Base-by-base conservation (phyloP, 2,888 invertebrate species). In the Dryococelus australis region DNA sequence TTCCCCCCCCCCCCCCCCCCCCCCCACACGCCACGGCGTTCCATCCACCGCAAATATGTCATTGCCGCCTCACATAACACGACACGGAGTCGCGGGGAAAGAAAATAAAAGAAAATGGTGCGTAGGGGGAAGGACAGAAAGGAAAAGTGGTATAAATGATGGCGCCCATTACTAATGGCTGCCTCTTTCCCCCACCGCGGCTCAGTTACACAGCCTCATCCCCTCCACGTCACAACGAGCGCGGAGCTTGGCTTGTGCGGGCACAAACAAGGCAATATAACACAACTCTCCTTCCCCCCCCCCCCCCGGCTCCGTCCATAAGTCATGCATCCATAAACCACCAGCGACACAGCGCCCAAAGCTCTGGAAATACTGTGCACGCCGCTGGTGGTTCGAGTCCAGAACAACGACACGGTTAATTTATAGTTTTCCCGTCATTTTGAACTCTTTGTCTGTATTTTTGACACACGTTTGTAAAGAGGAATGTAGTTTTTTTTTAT, bases 131-230 rank as follows among this genome's bases (percentile, higher is more conserved):
- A 20, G 65, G 65, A 65, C 5, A 65, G 65, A 83, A 83, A 83
- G 43, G 83, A 83, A 83, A 81, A 81, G 51, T 80, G 51, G 86
- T 81, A 86, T 83, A 86, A 86, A 86, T 84, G 86, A 86, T 86
- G 86, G 86, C 65, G 84, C 84, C 85, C 85, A 78, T 87, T 86
- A 87, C 87, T 87, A 88, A 88, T 87, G 88, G 87, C 88, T 86
- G 87, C 83, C 83, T 83, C 83, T 83, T 83, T 28, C 28, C 65
- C 65, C 16, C 65, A 13, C 65, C 65, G 20, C 16, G 16, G 20
- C 65, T 24, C 65, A 12, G 47, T 47, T 47, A 47, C 47, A 47
- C 10, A 5, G 6, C 65, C 20, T 20, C 65, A 9, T 65, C 65
- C 65, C 65, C 65, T 65, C 65, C 24, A 24, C 8, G 20, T 5